Evolutionary conservation across 2,888 invertebrate species (phyloP), one percentile per base, ranked within the genome.

Genomic region (Macrophya annulata): DNA sequence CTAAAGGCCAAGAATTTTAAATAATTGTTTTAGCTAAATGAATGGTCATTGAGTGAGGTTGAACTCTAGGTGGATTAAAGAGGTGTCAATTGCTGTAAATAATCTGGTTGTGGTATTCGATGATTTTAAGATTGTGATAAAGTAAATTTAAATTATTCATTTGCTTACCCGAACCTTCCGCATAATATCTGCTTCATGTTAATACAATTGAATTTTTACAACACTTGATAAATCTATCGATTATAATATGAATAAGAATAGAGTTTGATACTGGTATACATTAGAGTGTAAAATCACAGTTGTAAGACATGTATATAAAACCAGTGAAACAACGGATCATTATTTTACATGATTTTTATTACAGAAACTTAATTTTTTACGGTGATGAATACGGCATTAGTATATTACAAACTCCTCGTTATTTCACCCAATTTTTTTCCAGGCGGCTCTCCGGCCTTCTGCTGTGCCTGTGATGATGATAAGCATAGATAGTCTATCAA

Each of bases 101-200:
- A 62, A 4, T 25, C 21, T 62, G 6, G 62, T 0, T 10, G 59
- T 1, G 62, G 68, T 31, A 31, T 31, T 31, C 31, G 31, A 31
- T 31, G 37, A 37, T 17, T 25, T 37, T 12, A 86, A 77, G 74
- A n/a, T 21, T 31, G 55, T 84, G 45, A 51, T 9, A 82, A 83
- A 86, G 10, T 37, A 25, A 84, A 86, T 71, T 51, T 77, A 81
- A n/a, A 84, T 77, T 74, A 6, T 40, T 17, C 10, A n/a, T 12
- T 12, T 77, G 74, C 90, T 92, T 89, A 93, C 93, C 93, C 93
- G 87, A 93, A 91, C 90, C 90, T 92, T 83, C 93, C 91, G 86
- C 91, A 90, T 65, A 93, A 86, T 87, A 93, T 90, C 90, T 93
- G 93, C 87, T 93, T 90, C 93, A 93, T 93, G 59, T 85, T 89